Evolutionary conservation across 2,888 invertebrate species (phyloP), one percentile per base, ranked within the genome.

Genomic region (Anagyrus pseudococci): DNA sequence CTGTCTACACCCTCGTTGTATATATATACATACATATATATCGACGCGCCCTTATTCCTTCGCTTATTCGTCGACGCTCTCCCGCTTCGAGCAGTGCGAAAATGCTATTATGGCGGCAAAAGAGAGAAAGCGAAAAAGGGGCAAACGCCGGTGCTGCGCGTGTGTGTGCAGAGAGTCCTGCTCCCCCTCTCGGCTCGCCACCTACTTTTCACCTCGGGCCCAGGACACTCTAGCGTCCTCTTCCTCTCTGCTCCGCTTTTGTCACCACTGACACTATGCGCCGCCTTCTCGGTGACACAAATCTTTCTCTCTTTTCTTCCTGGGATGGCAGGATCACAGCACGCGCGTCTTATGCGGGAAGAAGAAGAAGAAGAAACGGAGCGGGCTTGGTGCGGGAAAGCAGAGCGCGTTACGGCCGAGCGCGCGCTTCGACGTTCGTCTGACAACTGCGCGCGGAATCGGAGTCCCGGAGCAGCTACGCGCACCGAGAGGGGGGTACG

Each of bases 381-480:
- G 8, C 33, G 33, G 10, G 8, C 15, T 2, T 15, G 3, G 2
- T 13, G 3, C 6, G 4, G 10, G 6, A 29, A 4, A 29, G 10
- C n/a, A 6, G 20, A 37, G 15, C 22, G 19, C 46, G 26, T 15
- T n/a, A 6, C 33, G 2, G 8, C 33, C 8, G 33, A 37, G 8
- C 29, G 33, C 1, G n/a, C 54, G 43, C 23, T 25, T 56, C 62
- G 55, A 52, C 55, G 62, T 26, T 10, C 58, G 58, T 52, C 65
- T 62, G 52, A 56, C 62, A 60, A 62, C 65, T 52, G 64, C n/a
- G 44, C 41, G 37, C 33, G 50, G 6, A 19, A 26, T n/a, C n/a
- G n/a, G n/a, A n/a, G n/a, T n/a, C n/a, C n/a, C n/a, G n/a, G n/a
- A n/a, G n/a, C n/a, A n/a, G n/a, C n/a, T n/a, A n/a, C n/a, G n/a